phyloP scores from a whole-genome alignment of 2,797 vertebrate species.

The Benthosema pterotum region DNA sequence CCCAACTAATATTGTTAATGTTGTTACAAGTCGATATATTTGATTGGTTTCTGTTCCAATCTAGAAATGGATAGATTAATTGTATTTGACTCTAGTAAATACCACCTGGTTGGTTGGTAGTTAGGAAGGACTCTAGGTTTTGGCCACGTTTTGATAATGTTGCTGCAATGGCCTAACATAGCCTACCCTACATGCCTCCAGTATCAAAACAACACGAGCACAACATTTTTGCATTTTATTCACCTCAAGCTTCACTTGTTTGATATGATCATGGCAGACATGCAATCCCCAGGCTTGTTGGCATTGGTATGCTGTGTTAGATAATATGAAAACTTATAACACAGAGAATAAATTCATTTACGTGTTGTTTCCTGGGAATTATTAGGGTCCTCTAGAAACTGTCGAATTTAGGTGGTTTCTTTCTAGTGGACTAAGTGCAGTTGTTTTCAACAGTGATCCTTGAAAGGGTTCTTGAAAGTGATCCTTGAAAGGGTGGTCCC shows the following conservation, averaged over 20 bases:
- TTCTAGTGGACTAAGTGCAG: no score
- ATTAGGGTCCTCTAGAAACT: background rate
- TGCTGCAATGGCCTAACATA: slow-evolving; percentile 2
- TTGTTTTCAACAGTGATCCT: no score
- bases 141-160: background rate
- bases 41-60: background rate
- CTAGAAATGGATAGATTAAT: background rate
- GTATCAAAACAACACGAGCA: slow-evolving; percentile 2
- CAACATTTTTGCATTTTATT: background rate
- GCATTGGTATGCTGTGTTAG: slow-evolving; percentile 15
- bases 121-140: background rate
- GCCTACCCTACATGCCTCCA: background rate
- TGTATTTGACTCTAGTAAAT: background rate
- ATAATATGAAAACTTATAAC: slow-evolving; percentile 28
- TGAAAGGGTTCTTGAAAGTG: no score
- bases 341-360: slow-evolving; percentile 4
- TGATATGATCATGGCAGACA: background rate
- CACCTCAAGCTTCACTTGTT: background rate
- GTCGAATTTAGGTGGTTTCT: slow-evolving; percentile 34
- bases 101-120: background rate
- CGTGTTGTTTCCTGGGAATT: slow-evolving; percentile 3
- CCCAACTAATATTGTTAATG: background rate
- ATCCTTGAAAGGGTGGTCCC: no score
- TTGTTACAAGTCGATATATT: background rate
- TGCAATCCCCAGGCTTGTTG: slow-evolving; percentile 15